Evolutionary conservation across 2,797 vertebrate species (phyloP).

Genomic region (Picus viridis): DNA sequence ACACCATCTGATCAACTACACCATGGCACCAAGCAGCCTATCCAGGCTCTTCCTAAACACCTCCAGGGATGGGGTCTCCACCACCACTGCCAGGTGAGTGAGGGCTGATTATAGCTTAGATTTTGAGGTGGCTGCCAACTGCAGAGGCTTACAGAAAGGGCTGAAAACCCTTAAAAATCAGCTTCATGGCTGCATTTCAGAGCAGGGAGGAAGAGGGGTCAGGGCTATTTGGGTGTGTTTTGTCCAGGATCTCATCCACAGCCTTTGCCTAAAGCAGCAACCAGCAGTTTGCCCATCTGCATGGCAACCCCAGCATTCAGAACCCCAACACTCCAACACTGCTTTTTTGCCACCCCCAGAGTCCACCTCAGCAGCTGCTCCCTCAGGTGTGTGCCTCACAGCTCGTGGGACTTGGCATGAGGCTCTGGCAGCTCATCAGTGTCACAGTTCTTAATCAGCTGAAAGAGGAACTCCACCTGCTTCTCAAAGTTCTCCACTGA

Average conservation of each 20-base stretch:
- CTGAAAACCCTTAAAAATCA: not conserved
- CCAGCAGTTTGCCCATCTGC: not conserved
- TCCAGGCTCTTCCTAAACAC: too few relatives aligned
- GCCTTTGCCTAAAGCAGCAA: not conserved
- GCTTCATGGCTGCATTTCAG: not conserved
- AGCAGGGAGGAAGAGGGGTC: not conserved
- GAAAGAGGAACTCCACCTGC: constrained; percentile 88
- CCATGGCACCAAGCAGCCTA: too few relatives aligned
- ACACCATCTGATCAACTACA: too few relatives aligned
- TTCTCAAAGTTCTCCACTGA: constrained; percentile 87
- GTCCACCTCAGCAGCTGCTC: not conserved
- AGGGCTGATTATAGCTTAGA: not conserved
- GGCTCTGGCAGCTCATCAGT: constrained; percentile 74
- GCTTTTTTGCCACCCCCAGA: not conserved
- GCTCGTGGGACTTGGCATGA: constrained; percentile 82
- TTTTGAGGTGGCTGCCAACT: not conserved
- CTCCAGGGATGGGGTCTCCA: too few relatives aligned
- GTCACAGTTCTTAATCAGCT: constrained; percentile 92
- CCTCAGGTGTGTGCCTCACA: constrained; percentile 73
- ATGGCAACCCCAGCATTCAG: not conserved
- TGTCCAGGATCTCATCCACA: not conserved
- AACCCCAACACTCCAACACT: not conserved
- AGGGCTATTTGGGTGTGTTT: not conserved
- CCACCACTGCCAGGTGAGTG: not conserved
- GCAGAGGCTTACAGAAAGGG: not conserved